These are phyloP conservation scores for Anoplius nigerrimus DNA, from an alignment of 2,888 invertebrate species.

Conservation along the genomic window DNA sequence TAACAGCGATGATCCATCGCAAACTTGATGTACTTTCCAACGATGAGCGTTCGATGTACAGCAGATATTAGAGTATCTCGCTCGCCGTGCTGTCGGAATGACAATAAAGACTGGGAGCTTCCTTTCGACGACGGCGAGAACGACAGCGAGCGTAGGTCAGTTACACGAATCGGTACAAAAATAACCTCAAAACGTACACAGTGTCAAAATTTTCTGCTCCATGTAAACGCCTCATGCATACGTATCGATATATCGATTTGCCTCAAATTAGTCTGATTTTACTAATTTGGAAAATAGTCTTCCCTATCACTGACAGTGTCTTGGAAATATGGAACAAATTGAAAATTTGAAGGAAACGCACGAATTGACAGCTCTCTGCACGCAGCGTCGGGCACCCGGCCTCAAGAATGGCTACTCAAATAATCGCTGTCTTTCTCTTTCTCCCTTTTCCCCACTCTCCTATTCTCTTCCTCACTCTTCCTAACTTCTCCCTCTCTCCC, in stretches of 20 bases:
- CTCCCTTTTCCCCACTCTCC: slow-evolving; percentile 10
- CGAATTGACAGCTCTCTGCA: slow-evolving; percentile 45
- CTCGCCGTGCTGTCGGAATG: slow-evolving; percentile 46
- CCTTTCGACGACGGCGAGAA: slow-evolving; percentile 42
- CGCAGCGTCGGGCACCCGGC: slow-evolving; percentile 24
- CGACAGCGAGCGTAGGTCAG: slow-evolving; percentile 63
- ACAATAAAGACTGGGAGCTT: slow-evolving; percentile 54
- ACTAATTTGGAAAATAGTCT: no score
- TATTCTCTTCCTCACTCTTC: no score
- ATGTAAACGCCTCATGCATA: slow-evolving; percentile 43
- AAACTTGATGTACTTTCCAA: not conserved
- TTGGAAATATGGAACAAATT: not conserved
- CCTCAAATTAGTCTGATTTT: no score
- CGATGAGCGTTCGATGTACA: not conserved
- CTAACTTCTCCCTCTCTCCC: not conserved
- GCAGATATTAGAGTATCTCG: slow-evolving; percentile 20
- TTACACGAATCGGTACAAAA: slow-evolving; percentile 57
- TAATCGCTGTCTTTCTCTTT: slow-evolving; percentile 18
- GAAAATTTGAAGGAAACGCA: slow-evolving; percentile 9
- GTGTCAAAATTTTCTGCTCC: slow-evolving; percentile 48
- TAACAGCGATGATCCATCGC: not conserved
- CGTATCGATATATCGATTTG: slow-evolving; percentile 28
- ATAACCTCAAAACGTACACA: slow-evolving; percentile 65
- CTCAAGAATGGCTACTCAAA: no score
- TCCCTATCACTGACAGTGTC: slow-evolving; percentile 41